These are phyloP conservation scores for Syrista parreyssii DNA, from an alignment of 2,888 invertebrate genomes.

Conservation along the genomic window DNA sequence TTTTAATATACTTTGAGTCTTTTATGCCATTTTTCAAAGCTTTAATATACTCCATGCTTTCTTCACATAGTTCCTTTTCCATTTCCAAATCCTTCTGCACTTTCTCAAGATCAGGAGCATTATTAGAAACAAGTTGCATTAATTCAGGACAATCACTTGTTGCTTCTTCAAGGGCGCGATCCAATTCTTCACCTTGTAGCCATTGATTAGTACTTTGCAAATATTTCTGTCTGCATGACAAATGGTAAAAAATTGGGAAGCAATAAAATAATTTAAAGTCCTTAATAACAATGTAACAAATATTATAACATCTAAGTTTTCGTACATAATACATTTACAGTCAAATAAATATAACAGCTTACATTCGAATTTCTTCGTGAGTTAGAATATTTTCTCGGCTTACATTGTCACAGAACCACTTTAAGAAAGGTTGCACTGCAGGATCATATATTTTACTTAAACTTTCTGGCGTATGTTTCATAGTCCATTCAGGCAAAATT, in stretches of 20 bases:
- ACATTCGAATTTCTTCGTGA: constrained; percentile 52
- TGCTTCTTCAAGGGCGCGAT: constrained; percentile 44
- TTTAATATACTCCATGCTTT: constrained; percentile 45
- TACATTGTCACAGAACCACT: constrained; percentile 57
- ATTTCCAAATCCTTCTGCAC: constrained; percentile 33
- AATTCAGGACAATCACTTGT: constrained; percentile 51
- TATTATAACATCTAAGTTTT: neutral
- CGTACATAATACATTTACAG: neutral
- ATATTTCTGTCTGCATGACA: constrained; percentile 40
- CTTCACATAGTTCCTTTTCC: constrained; percentile 42
- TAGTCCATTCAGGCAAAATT: constrained; percentile 46
- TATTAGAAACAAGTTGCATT: constrained; percentile 37
- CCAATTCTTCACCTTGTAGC: constrained; percentile 49
- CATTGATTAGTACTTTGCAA: constrained; percentile 46
- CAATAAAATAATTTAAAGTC: constrained; percentile 4
- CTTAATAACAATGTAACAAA: neutral
- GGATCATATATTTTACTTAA: constrained; percentile 51
- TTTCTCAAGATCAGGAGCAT: constrained; percentile 31
- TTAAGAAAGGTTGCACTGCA: constrained; percentile 50
- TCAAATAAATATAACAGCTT: constrained; percentile 23
- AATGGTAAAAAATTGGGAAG: constrained; percentile 18
- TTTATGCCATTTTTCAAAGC: constrained; percentile 43
- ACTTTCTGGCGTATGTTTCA: constrained; percentile 43
- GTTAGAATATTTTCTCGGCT: constrained; percentile 50
- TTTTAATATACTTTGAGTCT: constrained; percentile 46